Evolutionary conservation across 1,140 invertebrate genomes (phyloP).

Genomic region (Melipona quadrifasciata): DNA sequence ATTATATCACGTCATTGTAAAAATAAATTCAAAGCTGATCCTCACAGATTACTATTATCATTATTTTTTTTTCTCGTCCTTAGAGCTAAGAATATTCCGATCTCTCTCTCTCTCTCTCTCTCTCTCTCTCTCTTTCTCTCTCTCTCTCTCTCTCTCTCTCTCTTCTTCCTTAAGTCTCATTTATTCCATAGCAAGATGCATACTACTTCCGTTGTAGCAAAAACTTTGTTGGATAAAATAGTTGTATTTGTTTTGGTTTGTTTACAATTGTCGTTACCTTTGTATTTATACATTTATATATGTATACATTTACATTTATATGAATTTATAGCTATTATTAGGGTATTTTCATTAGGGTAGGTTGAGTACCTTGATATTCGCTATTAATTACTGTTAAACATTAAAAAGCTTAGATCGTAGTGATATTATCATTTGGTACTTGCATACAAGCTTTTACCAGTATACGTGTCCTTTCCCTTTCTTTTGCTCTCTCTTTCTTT

Average conservation of each 20-base stretch:
- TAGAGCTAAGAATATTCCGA: slow-evolving; percentile 71
- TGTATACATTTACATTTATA: slow-evolving; percentile 67
- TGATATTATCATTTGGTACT: slow-evolving; percentile 80
- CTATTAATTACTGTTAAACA: slow-evolving; percentile 69
- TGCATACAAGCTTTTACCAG: slow-evolving; percentile 71
- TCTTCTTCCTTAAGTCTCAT: slow-evolving; percentile 55
- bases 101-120: slow-evolving; percentile 4
- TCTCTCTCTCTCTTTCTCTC: neutral
- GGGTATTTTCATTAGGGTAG: slow-evolving; percentile 53
- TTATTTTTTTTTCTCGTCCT: slow-evolving; percentile 67
- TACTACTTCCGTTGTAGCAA: slow-evolving; percentile 79
- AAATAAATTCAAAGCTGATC: slow-evolving; percentile 81
- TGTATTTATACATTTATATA: slow-evolving; percentile 67
- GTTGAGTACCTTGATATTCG: slow-evolving; percentile 66
- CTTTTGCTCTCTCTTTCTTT: neutral
- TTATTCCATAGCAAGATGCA: slow-evolving; percentile 76
- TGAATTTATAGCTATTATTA: slow-evolving; percentile 58
- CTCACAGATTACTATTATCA: slow-evolving; percentile 73
- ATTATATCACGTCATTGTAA: slow-evolving; percentile 77
- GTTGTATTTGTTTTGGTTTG: slow-evolving; percentile 72
- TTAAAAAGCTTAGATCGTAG: slow-evolving; percentile 80
- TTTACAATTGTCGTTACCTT: slow-evolving; percentile 71
- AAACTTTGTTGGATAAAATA: slow-evolving; percentile 81
- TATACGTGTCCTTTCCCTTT: slow-evolving; percentile 56
- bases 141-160: slow-evolving; percentile 2